Percentiles rank a stretch among this genome's conserved stretches.
phyloP scores from a whole-genome alignment of 2,797 vertebrate species.

The Pristis pectinata region DNA sequence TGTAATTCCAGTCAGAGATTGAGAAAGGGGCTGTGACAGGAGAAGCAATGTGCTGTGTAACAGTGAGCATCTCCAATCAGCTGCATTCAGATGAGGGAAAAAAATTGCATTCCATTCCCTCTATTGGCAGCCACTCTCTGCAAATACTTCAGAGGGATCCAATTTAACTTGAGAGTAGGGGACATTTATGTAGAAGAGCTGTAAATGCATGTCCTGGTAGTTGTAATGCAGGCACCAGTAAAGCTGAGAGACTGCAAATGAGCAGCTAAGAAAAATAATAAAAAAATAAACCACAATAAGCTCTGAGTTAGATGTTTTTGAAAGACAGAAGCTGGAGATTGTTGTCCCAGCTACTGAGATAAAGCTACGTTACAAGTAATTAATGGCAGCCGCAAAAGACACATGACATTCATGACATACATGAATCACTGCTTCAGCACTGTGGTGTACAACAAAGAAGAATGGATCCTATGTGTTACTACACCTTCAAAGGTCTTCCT shows the following conservation, averaged over 20 bases:
- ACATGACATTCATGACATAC: constrained; percentile 48
- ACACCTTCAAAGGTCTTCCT: constrained; percentile 85
- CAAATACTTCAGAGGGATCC: background rate
- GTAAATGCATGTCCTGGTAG: constrained; percentile 10
- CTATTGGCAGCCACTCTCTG: background rate
- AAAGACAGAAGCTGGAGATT: constrained; percentile 63
- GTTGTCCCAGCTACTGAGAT: constrained; percentile 79
- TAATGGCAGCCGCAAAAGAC: constrained; percentile 86
- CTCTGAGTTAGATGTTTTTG: constrained; percentile 52
- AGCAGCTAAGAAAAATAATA: constrained; percentile 43
- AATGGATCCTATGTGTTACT: constrained; percentile 79
- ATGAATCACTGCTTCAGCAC: constrained; percentile 91
- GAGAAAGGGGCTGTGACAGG: constrained; percentile 50
- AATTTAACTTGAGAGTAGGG: constrained; percentile 20
- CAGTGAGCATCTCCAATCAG: constrained; percentile 15
- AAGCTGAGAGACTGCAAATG: constrained; percentile 51
- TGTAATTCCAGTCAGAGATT: constrained; percentile 76
- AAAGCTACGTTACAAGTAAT: constrained; percentile 96
- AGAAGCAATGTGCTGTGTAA: background rate
- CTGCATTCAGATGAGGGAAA: constrained; percentile 10
- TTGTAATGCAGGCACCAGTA: constrained; percentile 42
- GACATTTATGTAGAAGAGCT: constrained; percentile 16
- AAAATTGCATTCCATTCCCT: constrained; percentile 25
- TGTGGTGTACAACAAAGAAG: constrained; percentile 77
- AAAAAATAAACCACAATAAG: constrained; percentile 44